phyloP scores from a whole-genome alignment of 1,140 invertebrate species.

The Himalopsyche phryganea region DNA sequence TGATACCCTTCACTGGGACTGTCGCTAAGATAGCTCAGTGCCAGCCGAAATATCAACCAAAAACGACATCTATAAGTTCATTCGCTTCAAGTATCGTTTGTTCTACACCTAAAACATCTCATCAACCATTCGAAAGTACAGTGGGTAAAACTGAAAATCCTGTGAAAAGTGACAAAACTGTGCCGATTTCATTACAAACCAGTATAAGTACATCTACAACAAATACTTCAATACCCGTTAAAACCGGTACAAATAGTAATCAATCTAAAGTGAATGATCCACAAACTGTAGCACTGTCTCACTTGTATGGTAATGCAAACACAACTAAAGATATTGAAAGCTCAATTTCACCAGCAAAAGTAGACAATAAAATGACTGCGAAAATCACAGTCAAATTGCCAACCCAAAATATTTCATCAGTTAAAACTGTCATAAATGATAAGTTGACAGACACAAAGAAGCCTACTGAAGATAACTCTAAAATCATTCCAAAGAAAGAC shows the following conservation, averaged over 20 bases:
- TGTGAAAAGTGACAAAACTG: too few species aligned
- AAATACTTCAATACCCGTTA: background rate
- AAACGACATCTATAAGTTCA: background rate
- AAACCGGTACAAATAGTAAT: background rate
- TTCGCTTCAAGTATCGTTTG: slow-evolving; percentile 17
- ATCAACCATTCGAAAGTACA: slow-evolving; percentile 1
- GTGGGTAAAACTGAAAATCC: too few species aligned
- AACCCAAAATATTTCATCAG: background rate
- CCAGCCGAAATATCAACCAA: background rate
- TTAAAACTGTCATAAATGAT: background rate
- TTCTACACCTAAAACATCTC: slow-evolving; percentile 20
- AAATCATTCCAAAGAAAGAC: background rate
- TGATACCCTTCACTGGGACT: background rate
- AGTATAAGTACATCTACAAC: too few species aligned
- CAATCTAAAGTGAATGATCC: background rate
- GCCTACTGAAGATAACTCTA: background rate
- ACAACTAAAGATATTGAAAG: background rate
- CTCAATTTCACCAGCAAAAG: background rate
- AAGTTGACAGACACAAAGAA: background rate
- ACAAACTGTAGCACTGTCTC: too few species aligned
- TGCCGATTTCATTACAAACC: too few species aligned
- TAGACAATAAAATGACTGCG: background rate
- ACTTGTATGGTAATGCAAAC: too few species aligned
- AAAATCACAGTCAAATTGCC: background rate
- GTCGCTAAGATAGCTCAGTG: background rate